Evolutionary conservation across 1,140 invertebrate genomes (phyloP).

Genomic region (Battus philenor): DNA sequence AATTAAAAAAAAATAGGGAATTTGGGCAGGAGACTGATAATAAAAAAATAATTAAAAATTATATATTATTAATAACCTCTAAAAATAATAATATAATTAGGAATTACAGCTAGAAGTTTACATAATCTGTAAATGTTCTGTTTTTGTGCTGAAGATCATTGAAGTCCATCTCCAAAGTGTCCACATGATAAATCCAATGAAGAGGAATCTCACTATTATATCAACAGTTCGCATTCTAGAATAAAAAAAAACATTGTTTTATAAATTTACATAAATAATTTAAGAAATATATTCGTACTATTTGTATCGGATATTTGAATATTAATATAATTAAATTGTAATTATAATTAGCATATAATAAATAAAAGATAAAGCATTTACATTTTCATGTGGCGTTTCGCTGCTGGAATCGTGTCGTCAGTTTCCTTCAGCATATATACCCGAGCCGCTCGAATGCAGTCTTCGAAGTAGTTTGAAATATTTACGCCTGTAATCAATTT

Average conservation of each 20-base stretch:
- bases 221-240: slow-evolving; percentile 9
- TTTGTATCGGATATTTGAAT: too few relatives aligned
- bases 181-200: slow-evolving; percentile 6
- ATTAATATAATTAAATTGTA: too few relatives aligned
- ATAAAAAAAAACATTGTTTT: not conserved
- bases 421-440: slow-evolving; percentile 88
- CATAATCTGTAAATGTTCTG: slow-evolving; percentile 2
- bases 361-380: too few relatives aligned
- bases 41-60: too few relatives aligned
- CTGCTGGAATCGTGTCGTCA: not conserved
- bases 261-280: not conserved
- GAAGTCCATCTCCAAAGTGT: not conserved
- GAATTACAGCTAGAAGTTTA: too few relatives aligned
- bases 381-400: slow-evolving; percentile 4
- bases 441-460: slow-evolving; percentile 83
- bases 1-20: too few relatives aligned
- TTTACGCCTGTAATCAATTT: slow-evolving; percentile 75
- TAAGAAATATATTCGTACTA: not conserved
- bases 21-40: too few relatives aligned
- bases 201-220: not conserved
- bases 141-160: slow-evolving; percentile 1
- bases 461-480: slow-evolving; percentile 83
- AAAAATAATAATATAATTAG: too few relatives aligned
- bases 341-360: too few relatives aligned
- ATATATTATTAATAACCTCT: too few relatives aligned